These are phyloP conservation scores for Rhagium mordax DNA, from an alignment of 2,888 invertebrate genomes.

Conservation along the genomic window DNA sequence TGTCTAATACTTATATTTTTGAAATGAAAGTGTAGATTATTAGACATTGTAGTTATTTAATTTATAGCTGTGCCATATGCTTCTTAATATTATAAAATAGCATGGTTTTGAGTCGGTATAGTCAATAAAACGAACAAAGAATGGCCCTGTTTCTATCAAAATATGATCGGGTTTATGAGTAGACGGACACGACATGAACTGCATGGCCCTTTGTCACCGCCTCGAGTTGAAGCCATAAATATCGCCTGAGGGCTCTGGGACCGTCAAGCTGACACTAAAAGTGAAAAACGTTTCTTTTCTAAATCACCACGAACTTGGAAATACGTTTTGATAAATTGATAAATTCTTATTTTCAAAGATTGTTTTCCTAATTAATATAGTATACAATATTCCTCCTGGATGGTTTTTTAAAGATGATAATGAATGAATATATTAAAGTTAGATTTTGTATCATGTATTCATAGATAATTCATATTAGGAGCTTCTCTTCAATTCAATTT, in stretches of 20 bases:
- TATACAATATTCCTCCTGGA: background rate
- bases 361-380: conserved; percentile 11
- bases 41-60: conserved; percentile 16
- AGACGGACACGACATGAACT: conserved; percentile 61
- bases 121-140: conserved; percentile 61
- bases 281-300: conserved; percentile 53
- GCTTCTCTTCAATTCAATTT: no score
- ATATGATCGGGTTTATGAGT: conserved; percentile 64
- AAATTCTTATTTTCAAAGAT: background rate
- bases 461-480: no score
- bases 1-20: background rate
- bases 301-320: conserved; percentile 40
- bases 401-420: background rate
- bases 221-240: conserved; percentile 60
- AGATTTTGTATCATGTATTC: no score
- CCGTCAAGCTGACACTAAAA: conserved; percentile 55
- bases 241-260: conserved; percentile 58
- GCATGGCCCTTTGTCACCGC: conserved; percentile 61
- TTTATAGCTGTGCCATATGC: conserved; percentile 14
- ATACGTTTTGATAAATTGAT: conserved; percentile 35
- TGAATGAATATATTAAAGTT: background rate
- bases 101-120: conserved; percentile 27
- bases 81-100: conserved; percentile 21
- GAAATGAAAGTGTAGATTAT: background rate
- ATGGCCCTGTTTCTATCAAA: conserved; percentile 58